phyloP scores from a whole-genome alignment of 2,888 invertebrate genomes.

The Volucella inflata region DNA sequence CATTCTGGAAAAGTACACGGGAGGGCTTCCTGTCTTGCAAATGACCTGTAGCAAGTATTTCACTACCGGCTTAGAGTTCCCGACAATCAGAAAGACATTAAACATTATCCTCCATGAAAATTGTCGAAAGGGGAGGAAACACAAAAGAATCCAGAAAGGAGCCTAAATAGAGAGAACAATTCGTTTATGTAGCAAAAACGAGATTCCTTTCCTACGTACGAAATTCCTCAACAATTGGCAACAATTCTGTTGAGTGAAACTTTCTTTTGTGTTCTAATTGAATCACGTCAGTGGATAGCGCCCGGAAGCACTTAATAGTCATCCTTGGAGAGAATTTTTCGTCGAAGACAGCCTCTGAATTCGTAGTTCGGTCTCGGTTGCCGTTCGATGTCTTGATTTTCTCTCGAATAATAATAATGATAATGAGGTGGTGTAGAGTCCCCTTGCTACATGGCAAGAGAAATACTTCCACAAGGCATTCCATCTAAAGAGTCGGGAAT shows the following conservation, averaged over 20 bases:
- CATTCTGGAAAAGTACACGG: background rate
- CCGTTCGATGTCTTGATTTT: constrained; percentile 40
- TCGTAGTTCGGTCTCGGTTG: too few relatives aligned
- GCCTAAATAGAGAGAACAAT: constrained; percentile 29
- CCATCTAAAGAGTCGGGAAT: background rate
- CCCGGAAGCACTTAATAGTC: constrained; percentile 55
- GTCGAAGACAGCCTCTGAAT: background rate
- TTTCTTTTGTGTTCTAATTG: constrained; percentile 60
- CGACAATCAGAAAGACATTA: constrained; percentile 72
- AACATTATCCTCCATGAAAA: constrained; percentile 51
- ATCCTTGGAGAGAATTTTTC: constrained; percentile 21
- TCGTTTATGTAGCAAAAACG: background rate
- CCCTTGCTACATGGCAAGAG: background rate
- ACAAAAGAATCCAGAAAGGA: constrained; percentile 3
- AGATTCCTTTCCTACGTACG: background rate
- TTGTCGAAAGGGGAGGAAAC: constrained; percentile 1
- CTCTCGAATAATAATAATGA: constrained; percentile 26
- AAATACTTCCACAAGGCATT: constrained; percentile 30
- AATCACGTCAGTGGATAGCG: constrained; percentile 62
- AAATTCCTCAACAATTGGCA: constrained; percentile 39
- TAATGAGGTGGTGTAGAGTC: constrained; percentile 49
- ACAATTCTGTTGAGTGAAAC: constrained; percentile 38
- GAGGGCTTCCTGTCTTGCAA: background rate
- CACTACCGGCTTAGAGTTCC: constrained; percentile 37
- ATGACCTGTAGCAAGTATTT: constrained; percentile 32